Evolutionary conservation across 2,113 vertebrate genomes (phyloP).

Genomic region (Bungarus multicinctus): DNA sequence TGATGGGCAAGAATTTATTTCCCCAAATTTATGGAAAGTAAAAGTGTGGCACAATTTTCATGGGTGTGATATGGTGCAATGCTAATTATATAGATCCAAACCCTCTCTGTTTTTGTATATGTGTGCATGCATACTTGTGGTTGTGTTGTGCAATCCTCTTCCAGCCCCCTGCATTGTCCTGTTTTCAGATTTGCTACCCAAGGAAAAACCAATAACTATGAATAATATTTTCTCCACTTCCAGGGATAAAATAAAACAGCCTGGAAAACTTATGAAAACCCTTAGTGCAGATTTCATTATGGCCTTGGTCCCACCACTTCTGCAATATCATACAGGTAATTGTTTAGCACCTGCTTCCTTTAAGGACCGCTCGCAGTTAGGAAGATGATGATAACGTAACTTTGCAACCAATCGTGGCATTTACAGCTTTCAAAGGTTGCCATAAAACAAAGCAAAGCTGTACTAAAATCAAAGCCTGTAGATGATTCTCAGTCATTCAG

Average conservation of each 20-base stretch:
- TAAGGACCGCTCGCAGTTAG: neutral
- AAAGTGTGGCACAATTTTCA: neutral
- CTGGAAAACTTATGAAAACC: neutral
- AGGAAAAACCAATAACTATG: neutral
- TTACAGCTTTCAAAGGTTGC: neutral
- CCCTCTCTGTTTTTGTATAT: neutral
- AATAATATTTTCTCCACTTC: neutral
- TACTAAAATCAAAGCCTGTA: neutral
- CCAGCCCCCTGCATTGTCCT: neutral
- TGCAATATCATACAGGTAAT: neutral
- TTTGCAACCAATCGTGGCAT: neutral
- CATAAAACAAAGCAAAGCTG: neutral
- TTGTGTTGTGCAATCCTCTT: neutral
- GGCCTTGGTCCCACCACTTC: neutral
- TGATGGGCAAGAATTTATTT: neutral
- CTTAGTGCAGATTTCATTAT: neutral
- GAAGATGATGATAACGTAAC: neutral
- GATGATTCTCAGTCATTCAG: too few species aligned
- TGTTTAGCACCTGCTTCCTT: neutral
- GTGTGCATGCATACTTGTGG: neutral
- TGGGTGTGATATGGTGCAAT: too few species aligned
- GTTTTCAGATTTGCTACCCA: neutral
- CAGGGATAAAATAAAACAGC: neutral
- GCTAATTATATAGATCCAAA: neutral
- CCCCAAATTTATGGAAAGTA: neutral